Percentiles rank a stretch among this genome's conserved stretches.
Evolutionary conservation across 2,888 invertebrate genomes (phyloP).

Genomic region (Vandiemenella viatica): DNA sequence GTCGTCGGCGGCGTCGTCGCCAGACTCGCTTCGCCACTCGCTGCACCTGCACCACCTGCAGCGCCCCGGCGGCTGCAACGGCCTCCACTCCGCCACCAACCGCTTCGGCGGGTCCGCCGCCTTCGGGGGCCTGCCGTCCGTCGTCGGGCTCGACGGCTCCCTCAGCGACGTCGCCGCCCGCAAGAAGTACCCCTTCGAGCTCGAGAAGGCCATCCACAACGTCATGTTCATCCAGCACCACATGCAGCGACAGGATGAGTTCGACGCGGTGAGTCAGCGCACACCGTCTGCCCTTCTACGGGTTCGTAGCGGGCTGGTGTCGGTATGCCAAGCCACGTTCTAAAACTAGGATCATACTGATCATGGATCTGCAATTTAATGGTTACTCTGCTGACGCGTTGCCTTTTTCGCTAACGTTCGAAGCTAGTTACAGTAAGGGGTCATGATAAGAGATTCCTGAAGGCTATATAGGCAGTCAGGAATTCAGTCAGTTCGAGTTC

Average conservation of each 20-base stretch:
- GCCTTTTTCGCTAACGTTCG: too few relatives aligned
- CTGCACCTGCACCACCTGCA: constrained; percentile 45
- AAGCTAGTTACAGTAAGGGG: too few relatives aligned
- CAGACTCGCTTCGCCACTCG: constrained; percentile 55
- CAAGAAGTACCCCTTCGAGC: constrained; percentile 81
- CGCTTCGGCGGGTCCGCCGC: constrained; percentile 31
- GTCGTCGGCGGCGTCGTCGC: constrained; percentile 59
- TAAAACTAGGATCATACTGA: too few relatives aligned
- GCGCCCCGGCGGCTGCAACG: constrained; percentile 59
- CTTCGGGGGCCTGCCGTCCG: constrained; percentile 69
- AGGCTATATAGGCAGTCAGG: too few relatives aligned
- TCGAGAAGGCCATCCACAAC: constrained; percentile 86
- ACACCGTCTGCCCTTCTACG: not conserved
- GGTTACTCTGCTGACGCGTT: too few relatives aligned
- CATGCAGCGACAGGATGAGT: constrained; percentile 85
- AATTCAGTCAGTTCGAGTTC: too few relatives aligned
- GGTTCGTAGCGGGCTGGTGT: not conserved
- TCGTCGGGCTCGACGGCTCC: constrained; percentile 71
- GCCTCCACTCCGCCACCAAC: constrained; percentile 44
- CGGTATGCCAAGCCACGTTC: too few relatives aligned
- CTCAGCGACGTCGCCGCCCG: constrained; percentile 61
- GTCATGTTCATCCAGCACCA: constrained; percentile 93
- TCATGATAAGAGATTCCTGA: too few relatives aligned
- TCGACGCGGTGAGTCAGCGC: constrained; percentile 64
- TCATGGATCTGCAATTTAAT: too few relatives aligned